A percentile compares a stretch with the other conserved stretches of the same genome.
phyloP scores from a whole-genome alignment of 2,888 invertebrate species.

The Chrysotoxum bicinctum region DNA sequence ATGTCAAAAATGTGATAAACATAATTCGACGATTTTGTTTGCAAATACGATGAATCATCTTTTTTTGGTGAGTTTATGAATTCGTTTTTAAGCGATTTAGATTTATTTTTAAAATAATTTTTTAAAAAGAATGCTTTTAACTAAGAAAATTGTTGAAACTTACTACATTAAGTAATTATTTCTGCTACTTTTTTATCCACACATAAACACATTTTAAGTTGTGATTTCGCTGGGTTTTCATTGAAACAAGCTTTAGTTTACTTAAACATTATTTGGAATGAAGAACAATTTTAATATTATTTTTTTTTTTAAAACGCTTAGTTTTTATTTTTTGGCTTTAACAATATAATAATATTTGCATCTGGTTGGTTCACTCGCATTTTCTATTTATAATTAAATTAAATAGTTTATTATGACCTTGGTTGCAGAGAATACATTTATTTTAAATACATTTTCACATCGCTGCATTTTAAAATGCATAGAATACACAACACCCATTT shows the following conservation, averaged over 20 bases:
- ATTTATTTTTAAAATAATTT: slow-evolving; percentile 56
- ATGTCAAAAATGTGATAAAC: slow-evolving; percentile 27
- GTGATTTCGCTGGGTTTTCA: slow-evolving; percentile 62
- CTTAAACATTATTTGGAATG: slow-evolving; percentile 54
- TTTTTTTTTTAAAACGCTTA: slow-evolving; percentile 43
- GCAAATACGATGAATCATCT: slow-evolving; percentile 64
- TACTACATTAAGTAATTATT: slow-evolving; percentile 57
- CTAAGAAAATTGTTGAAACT: slow-evolving; percentile 55
- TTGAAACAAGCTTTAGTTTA: slow-evolving; percentile 44
- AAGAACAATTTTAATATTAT: slow-evolving; percentile 19
- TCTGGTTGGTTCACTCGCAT: slow-evolving; percentile 35
- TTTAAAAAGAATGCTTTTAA: slow-evolving; percentile 69
- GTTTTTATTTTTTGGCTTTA: slow-evolving; percentile 32
- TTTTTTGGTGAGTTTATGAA: slow-evolving; percentile 70
- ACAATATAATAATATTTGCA: slow-evolving; percentile 40
- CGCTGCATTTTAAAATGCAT: neutral
- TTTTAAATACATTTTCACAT: neutral
- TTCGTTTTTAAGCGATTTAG: slow-evolving; percentile 69
- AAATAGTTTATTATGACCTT: neutral
- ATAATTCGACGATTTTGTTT: slow-evolving; percentile 51
- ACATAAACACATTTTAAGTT: slow-evolving; percentile 56
- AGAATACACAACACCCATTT: neutral
- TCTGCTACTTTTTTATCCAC: slow-evolving; percentile 59
- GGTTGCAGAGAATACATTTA: neutral
- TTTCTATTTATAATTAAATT: slow-evolving; percentile 13